Base-by-base conservation (phyloP, 2,797 vertebrate genomes). In the Neomorphus geoffroyi region DNA sequence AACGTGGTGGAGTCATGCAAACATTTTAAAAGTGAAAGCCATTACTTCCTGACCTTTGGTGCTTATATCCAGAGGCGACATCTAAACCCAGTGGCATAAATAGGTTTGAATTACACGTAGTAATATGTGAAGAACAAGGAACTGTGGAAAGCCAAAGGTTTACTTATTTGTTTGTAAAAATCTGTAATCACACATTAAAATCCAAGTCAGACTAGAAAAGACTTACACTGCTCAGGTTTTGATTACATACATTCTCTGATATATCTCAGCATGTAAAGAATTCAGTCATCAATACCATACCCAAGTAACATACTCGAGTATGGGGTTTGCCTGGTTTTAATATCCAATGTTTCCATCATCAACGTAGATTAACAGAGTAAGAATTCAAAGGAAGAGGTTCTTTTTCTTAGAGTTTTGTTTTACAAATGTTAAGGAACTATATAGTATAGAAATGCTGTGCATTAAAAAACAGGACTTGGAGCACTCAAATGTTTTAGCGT, bases 71-170 rank as follows among this genome's bases (percentile, higher is more conserved):
- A 82, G 93, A 86, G 89, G 95, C 92, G 74, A 58, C 54, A 30
- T 77, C 70, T 69, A 91, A 88, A 85, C 82, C 57, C 87, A 79
- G 48, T 69, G 75, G 79, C 92, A 82, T 86, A 80, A 91, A 80
- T 92, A 90, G 54, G 48, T 93, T 94, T 96, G 91, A 92, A 89
- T 95, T 97, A 51, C 92, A 95, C 45, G 1, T 79, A 85, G 73
- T 77, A 83, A 70, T 92, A 96, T 93, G 95, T 96, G 93, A 96
- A 87, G 82, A 84, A 69, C 43, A 74, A 90, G 54, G n/a, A 96
- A 51, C 80, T 95, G 95, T 96, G 89, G 96, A 96, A 96, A 96
- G 22, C 37, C 61, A 85, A 93, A 92, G 69, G 57, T 95, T 96
- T 87, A 6, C 84, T 84, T 67, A 26, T 90, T 90, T 86, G 18